Percentiles rank a stretch among this genome's conserved stretches.
phyloP scores from a whole-genome alignment of 2,113 vertebrate genomes.

The Xyliphius kryptos region DNA sequence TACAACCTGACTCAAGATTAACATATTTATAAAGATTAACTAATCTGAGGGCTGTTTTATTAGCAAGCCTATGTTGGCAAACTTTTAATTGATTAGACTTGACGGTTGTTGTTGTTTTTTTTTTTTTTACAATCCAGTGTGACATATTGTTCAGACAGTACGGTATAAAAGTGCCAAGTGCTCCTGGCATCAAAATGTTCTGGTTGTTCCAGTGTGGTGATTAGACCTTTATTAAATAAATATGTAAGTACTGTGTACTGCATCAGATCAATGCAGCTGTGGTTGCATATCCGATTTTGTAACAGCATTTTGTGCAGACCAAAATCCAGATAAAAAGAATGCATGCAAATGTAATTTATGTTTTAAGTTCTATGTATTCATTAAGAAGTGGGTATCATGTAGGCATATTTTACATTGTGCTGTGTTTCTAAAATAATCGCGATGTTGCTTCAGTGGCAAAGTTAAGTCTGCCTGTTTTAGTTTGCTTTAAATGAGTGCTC shows the following conservation, averaged over 20 bases:
- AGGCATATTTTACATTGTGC: not conserved
- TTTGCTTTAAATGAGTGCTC: too few relatives aligned
- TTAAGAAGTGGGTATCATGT: not conserved
- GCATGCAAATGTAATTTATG: not conserved
- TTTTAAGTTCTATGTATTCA: not conserved
- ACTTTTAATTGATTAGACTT: too few relatives aligned
- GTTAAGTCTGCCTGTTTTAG: too few relatives aligned
- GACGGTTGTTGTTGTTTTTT: too few relatives aligned
- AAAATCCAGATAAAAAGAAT: not conserved
- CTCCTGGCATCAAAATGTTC: not conserved
- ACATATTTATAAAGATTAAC: too few relatives aligned
- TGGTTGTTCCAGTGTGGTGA: not conserved
- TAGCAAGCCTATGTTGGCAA: too few relatives aligned
- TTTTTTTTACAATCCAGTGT: not conserved
- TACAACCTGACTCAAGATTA: too few relatives aligned
- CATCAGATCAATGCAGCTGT: conserved; percentile 20
- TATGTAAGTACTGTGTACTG: conserved; percentile 45
- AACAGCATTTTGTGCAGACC: not conserved
- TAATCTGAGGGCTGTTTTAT: too few relatives aligned
- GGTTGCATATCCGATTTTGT: conserved; percentile 10
- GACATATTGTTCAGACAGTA: conserved; percentile 9
- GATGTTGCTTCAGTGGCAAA: too few relatives aligned
- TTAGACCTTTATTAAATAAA: conserved; percentile 1
- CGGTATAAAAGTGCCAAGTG: not conserved
- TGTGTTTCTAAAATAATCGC: not conserved